Evolutionary conservation across 2,113 vertebrate genomes (phyloP).

Genomic region (Leucoraja erinaceus): DNA sequence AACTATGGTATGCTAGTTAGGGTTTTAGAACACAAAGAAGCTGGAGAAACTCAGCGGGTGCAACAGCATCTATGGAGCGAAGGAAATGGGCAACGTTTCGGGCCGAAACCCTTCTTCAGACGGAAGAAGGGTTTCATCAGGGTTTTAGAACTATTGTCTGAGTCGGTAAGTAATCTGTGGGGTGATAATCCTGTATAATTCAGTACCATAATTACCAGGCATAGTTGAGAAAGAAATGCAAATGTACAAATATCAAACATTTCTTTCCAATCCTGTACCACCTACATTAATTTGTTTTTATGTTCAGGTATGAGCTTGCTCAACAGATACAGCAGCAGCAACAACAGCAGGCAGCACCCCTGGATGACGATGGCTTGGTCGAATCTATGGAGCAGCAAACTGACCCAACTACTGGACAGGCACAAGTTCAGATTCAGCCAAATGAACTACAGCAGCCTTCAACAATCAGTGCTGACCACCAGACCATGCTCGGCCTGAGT

Average conservation of each 20-base stretch:
- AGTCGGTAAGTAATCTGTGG: too few species aligned
- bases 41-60: too few species aligned
- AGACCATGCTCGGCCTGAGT: slow-evolving; percentile 73
- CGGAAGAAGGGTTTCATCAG: too few species aligned
- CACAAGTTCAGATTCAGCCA: slow-evolving; percentile 77
- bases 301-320: slow-evolving; percentile 80
- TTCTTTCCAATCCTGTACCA: background rate
- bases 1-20: background rate
- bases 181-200: background rate
- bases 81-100: too few species aligned
- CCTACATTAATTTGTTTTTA: background rate
- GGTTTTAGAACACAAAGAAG: background rate
- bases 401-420: slow-evolving; percentile 65
- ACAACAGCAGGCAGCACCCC: slow-evolving; percentile 47
- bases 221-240: background rate
- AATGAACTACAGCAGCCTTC: slow-evolving; percentile 63
- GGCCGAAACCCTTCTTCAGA: too few species aligned
- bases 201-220: background rate
- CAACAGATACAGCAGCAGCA: slow-evolving; percentile 85
- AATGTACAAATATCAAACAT: background rate
- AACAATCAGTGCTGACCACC: slow-evolving; percentile 58
- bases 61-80: too few species aligned
- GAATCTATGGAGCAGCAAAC: slow-evolving; percentile 57
- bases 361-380: slow-evolving; percentile 57
- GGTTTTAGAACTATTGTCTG: background rate